Conservation (phyloP, 2,888 invertebrate species). For the Caenorhabditis panamensis region DNA sequence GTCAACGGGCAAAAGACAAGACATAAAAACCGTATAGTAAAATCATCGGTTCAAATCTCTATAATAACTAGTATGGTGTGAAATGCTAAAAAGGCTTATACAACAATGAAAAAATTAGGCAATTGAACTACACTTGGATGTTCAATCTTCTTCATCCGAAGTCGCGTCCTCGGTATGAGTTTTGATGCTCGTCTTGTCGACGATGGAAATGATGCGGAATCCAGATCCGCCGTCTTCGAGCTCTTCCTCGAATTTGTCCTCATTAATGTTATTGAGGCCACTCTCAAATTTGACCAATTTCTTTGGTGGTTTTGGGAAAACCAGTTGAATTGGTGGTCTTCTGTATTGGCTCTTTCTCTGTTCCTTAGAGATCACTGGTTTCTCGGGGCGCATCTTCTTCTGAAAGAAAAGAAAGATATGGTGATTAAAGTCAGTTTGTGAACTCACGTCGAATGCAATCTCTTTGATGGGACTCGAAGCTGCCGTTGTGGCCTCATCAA, state of each 20-base stretch:
- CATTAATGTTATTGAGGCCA: background rate
- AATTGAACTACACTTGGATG: no score
- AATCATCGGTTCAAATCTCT: no score
- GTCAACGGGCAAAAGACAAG: no score
- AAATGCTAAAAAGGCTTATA: no score
- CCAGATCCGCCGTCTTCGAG: background rate
- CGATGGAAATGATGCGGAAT: conserved; percentile 19
- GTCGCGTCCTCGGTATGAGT: background rate
- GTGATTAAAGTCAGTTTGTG: background rate
- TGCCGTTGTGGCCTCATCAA: conserved; percentile 1
- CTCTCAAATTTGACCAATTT: conserved; percentile 13
- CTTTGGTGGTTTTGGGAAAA: background rate
- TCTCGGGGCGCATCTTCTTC: conserved; percentile 3
- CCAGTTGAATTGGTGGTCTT: background rate
- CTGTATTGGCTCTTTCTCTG: background rate
- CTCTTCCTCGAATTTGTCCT: conserved; percentile 1
- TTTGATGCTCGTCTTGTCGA: conserved; percentile 4
- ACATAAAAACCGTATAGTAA: no score
- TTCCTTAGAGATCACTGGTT: background rate
- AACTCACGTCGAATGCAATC: conserved; percentile 10
- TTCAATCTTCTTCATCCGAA: no score
- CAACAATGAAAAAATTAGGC: no score
- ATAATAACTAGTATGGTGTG: no score
- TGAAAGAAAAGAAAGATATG: conserved; percentile 6
- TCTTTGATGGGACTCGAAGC: conserved; percentile 1